Evolutionary conservation across 2,113 vertebrate genomes (phyloP).

Genomic region (Nannospalax galili): DNA sequence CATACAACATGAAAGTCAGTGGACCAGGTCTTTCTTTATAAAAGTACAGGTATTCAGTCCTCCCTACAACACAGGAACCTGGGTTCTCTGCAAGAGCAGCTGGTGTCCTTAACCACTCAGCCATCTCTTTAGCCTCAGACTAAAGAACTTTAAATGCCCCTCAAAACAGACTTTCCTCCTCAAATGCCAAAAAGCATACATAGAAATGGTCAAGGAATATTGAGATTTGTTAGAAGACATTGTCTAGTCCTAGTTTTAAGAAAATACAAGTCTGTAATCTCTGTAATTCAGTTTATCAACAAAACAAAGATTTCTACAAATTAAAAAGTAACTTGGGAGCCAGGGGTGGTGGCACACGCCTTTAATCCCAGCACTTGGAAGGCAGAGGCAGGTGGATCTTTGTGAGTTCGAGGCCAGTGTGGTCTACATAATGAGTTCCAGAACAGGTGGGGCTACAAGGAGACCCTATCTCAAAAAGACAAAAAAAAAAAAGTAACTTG

Average conservation of each 20-base stretch:
- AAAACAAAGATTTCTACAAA: slow-evolving; percentile 1
- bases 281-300: neutral
- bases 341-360: no score
- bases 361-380: no score
- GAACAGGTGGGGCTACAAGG: no score
- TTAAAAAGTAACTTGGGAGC: neutral
- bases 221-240: neutral
- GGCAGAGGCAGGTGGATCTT: no score
- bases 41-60: neutral
- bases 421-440: no score
- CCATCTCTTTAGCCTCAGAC: no score
- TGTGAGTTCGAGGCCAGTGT: no score
- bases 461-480: no score
- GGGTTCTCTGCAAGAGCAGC: no score
- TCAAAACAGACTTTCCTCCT: slow-evolving; percentile 4
- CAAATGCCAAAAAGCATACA: neutral
- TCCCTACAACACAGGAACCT: neutral
- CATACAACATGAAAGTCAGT: neutral
- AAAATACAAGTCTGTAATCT: neutral
- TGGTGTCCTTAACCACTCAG: no score
- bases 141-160: neutral
- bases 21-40: neutral
- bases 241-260: neutral
- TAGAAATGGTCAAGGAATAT: neutral
- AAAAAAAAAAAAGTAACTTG: no score